Base-by-base conservation (phyloP, 2,797 vertebrate genomes). In the Spheniscus humboldti region DNA sequence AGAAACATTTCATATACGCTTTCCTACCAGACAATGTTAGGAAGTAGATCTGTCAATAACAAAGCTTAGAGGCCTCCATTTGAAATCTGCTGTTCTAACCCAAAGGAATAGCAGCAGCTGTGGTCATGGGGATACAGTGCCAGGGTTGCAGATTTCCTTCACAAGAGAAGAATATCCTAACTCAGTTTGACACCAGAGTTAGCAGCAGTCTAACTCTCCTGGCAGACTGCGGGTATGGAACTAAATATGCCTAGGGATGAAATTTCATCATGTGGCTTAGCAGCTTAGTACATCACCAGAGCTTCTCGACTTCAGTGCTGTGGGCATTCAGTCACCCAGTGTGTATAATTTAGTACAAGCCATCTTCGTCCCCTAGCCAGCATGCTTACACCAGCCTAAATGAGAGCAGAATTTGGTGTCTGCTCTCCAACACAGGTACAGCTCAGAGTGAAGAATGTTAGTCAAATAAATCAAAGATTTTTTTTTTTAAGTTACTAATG, bases 231-330 rank as follows among this genome's bases (percentile, higher is more conserved):
- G 27, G 33, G 11, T 6, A 3, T 15, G 72, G 55, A 92, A 67
- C 35, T 50, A 10, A 96, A 76, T n/a, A 50, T 3, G 27, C 24
- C 23, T 12, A 2, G 1, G 81, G 96, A 33, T 97, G 96, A 93
- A 97, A 97, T 97, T 97, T 88, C 96, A 97, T 84, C 95, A 0
- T 50, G 75, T n/a, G 66, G 60, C 48, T 94, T 71, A 48, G 62
- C 69, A 3, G 48, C 71, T 71, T 25, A 76, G 59, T 48, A 45
- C 75, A 86, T 39, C 62, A 78, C 35, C 86, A 73, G 66, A 71
- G 79, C 66, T 85, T 43, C 86, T 80, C 10, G 1, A 20, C 84
- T 76, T 27, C 78, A 17, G n/a, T 6, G 6, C 12, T 53, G 56
- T 6, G 35, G 71, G 59, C 90, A 45, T 33, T 53, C 5, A 2